phyloP scores from a whole-genome alignment of 2,888 invertebrate genomes.

The Zaprionus bogoriensis region DNA sequence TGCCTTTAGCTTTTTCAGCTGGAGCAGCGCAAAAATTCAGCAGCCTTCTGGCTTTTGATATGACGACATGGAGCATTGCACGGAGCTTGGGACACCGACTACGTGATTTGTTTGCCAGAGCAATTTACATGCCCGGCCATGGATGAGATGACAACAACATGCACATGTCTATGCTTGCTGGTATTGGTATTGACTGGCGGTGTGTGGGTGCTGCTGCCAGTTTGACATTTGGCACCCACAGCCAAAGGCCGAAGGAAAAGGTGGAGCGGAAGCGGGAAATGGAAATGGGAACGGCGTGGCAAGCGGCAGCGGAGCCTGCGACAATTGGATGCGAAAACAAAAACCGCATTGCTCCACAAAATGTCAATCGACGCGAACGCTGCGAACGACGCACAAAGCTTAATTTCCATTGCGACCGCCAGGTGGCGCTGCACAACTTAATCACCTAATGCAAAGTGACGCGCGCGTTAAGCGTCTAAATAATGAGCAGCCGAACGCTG shows the following conservation, averaged over 20 bases:
- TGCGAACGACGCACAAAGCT: conserved; percentile 24
- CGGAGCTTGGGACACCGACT: conserved; percentile 44
- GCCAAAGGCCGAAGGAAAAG: conserved; percentile 4
- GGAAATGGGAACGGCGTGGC: conserved; percentile 17
- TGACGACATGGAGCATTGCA: conserved; percentile 49
- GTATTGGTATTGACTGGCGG: conserved; percentile 8
- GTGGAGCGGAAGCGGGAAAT: background rate
- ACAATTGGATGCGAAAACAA: conserved; percentile 46
- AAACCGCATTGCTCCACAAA: conserved; percentile 47
- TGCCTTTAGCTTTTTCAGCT: conserved; percentile 54
- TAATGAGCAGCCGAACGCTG: conserved; percentile 58
- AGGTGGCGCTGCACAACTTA: conserved; percentile 65
- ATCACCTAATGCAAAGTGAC: conserved; percentile 66
- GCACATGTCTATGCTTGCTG: background rate
- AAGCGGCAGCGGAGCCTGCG: background rate
- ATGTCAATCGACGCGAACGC: conserved; percentile 26
- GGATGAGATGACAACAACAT: conserved; percentile 34
- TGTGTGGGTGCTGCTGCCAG: conserved; percentile 31
- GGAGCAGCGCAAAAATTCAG: conserved; percentile 57
- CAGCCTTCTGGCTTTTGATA: conserved; percentile 62
- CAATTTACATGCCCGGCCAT: conserved; percentile 65
- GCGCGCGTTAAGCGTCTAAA: conserved; percentile 69
- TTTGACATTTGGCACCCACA: conserved; percentile 69
- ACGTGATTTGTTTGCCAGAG: conserved; percentile 73
- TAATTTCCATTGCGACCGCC: conserved; percentile 48